phyloP scores from a whole-genome alignment of 2,797 vertebrate genomes.

The Sebastes nivosus region DNA sequence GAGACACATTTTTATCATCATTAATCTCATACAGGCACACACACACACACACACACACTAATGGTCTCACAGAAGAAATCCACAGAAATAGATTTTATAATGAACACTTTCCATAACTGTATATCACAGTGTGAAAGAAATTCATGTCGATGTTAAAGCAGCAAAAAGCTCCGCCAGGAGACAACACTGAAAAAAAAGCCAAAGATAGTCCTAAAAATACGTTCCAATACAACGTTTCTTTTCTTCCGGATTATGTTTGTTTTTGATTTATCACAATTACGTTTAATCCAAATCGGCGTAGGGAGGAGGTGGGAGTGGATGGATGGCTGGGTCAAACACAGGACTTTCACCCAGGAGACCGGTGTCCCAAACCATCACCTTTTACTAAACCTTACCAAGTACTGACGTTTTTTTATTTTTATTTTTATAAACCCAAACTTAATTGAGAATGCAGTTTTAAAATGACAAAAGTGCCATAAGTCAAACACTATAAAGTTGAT shows the following conservation, averaged over 20 bases:
- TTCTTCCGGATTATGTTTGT: no score
- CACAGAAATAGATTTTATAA: constrained; percentile 14
- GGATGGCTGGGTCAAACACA: background rate
- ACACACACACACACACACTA: background rate
- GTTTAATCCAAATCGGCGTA: background rate
- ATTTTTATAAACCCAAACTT: background rate
- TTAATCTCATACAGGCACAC: constrained; percentile 3
- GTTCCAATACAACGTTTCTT: no score
- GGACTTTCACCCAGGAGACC: background rate
- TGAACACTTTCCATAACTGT: background rate
- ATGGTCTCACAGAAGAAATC: background rate
- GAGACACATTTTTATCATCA: constrained; percentile 1
- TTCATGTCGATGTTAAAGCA: background rate
- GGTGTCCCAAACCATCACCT: background rate
- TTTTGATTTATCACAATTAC: background rate
- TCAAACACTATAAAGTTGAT: no score
- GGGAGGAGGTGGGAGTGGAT: background rate
- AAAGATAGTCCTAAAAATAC: background rate
- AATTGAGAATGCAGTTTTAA: background rate
- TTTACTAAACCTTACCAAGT: background rate
- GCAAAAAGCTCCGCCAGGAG: background rate
- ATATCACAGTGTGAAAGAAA: background rate
- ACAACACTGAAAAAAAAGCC: background rate
- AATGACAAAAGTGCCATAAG: no score
- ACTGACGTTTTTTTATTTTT: background rate